Conservation (phyloP, 2,888 invertebrate genomes). For the Anorthoa munda region DNA sequence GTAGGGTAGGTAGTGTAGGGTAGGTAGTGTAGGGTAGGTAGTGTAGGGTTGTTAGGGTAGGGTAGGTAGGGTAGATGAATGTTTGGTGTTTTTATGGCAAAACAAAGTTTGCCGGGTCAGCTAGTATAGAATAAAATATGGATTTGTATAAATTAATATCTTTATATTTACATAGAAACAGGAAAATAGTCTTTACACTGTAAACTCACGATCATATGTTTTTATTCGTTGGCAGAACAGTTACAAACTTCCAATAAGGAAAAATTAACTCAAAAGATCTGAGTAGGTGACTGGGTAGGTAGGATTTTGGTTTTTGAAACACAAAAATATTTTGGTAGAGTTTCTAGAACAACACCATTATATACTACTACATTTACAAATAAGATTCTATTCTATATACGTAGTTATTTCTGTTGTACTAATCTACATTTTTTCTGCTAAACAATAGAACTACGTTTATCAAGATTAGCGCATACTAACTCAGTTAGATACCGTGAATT, state of each 20-base stretch:
- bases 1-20: too few species aligned
- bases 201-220: not conserved
- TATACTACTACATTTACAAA: too few species aligned
- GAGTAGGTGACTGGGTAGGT: too few species aligned
- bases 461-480: not conserved
- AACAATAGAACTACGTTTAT: not conserved
- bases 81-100: too few species aligned
- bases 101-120: too few species aligned
- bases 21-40: too few species aligned
- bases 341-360: too few species aligned
- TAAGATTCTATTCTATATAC: not conserved
- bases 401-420: not conserved
- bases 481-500: not conserved
- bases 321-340: not conserved
- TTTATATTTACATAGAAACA: constrained; percentile 3
- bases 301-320: not conserved
- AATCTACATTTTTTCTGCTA: not conserved
- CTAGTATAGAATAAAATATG: too few species aligned
- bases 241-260: not conserved
- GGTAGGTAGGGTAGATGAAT: too few species aligned
- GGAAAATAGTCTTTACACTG: not conserved
- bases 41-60: too few species aligned
- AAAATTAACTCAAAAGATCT: not conserved
- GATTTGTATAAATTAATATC: not conserved
- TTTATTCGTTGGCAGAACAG: not conserved